Conservation (phyloP, 1,140 invertebrate genomes). For the Trichonephila inaurata region DNA sequence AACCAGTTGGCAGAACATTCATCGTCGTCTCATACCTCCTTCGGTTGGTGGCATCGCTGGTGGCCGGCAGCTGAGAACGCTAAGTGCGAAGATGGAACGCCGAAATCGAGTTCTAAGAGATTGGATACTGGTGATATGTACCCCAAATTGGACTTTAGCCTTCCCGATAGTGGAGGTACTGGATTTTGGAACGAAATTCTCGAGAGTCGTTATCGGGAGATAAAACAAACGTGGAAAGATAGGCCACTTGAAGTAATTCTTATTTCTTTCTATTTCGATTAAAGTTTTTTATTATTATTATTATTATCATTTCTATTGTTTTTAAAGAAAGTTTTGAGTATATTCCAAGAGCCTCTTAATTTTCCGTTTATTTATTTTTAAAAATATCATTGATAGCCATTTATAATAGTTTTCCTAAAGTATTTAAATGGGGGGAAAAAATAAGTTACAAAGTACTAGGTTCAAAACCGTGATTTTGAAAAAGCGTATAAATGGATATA, state of each 20-base stretch:
- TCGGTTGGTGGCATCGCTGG: neutral
- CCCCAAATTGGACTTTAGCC: slow-evolving; percentile 50
- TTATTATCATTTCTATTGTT: neutral
- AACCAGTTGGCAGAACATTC: neutral
- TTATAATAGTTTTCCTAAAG: too few species aligned
- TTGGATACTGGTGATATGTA: slow-evolving; percentile 39
- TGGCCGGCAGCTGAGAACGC: neutral
- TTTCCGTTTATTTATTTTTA: too few species aligned
- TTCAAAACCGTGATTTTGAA: too few species aligned
- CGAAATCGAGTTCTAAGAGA: neutral
- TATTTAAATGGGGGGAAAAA: too few species aligned
- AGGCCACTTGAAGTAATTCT: slow-evolving; percentile 54
- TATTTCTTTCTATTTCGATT: neutral
- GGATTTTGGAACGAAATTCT: slow-evolving; percentile 65
- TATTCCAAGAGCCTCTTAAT: too few species aligned
- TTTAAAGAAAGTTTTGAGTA: neutral
- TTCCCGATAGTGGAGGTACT: slow-evolving; percentile 43
- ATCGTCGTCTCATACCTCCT: neutral
- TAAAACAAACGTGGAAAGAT: slow-evolving; percentile 63
- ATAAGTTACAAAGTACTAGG: too few species aligned
- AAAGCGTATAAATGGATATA: too few species aligned
- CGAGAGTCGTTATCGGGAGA: slow-evolving; percentile 60
- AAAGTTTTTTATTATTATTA: neutral
- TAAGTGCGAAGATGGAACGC: neutral
- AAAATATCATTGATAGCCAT: too few species aligned